Base-by-base conservation (phyloP, 2,113 vertebrate genomes). In the Tinamus guttatus region DNA sequence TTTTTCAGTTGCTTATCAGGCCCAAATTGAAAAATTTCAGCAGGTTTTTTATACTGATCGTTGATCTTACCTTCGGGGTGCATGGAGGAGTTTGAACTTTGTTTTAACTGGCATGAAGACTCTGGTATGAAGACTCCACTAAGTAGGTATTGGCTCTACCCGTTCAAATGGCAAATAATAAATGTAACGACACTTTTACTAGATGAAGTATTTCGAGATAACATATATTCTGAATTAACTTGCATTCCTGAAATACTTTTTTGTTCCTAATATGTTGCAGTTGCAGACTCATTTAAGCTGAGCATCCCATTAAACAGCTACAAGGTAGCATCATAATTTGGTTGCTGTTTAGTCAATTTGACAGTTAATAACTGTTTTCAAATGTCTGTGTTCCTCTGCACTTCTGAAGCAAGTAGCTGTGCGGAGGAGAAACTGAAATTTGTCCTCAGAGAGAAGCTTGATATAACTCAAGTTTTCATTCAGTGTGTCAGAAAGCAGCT, bases 121-220 rank as follows among this genome's bases (percentile, higher is more conserved):
- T 3, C n/a, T 27, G 32, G 4, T 11, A 45, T 27, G 5, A 41
- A 41, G 40, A 41, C 40, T 12, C n/a, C 25, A 71, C 9, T 32
- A 82, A 0, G 0, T 2, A 69, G 67, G 5, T 27, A 73, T n/a
- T 54, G 25, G 9, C 8, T 7, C 13, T n/a, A 67, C 36, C 27
- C 28, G 28, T 24, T 65, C 32, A 80, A 69, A 21, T 16, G 56
- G 3, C 17, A 32, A 5, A 12, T 2, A 60, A 45, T 1, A 2
- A 15, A 64, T 56, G 16, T 54, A 41, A 88, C 27, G 68, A 43
- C 12, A 74, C 3, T 62, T 3, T 52, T 62, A 67, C 18, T 36
- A 80, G 20, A 4, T 73, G 28, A 90, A 40, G 8, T 41, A 56
- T 14, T 12, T n/a, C 30, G 11, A 85, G 15, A 3, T 58, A 92